Conservation (phyloP, 1,140 invertebrate species). For the Bombyx mandarina region DNA sequence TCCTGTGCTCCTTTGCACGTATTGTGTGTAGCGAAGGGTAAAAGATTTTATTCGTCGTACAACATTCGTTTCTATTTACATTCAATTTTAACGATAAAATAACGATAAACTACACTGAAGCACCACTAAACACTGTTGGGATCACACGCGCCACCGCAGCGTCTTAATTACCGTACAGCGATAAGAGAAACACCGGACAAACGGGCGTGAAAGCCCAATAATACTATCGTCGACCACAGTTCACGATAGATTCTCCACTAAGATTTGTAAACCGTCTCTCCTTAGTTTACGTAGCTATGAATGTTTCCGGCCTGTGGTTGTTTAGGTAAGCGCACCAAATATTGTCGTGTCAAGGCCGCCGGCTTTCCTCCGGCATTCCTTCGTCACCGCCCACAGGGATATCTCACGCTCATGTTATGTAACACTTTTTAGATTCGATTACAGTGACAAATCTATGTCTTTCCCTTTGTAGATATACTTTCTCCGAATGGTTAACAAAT, state of each 20-base stretch:
- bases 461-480: no score
- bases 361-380: constrained; percentile 66
- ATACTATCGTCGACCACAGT: constrained; percentile 41
- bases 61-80: constrained; percentile 5
- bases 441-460: constrained; percentile 29
- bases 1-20: constrained; percentile 11
- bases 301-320: constrained; percentile 24
- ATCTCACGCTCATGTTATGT: constrained; percentile 63
- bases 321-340: constrained; percentile 57
- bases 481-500: no score
- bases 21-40: no score
- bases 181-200: constrained; percentile 44
- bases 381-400: constrained; percentile 63
- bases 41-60: no score
- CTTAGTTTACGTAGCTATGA: neutral
- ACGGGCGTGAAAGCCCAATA: constrained; percentile 55
- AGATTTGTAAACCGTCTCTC: no score
- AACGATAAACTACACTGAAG: constrained; percentile 7
- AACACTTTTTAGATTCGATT: constrained; percentile 52
- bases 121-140: constrained; percentile 12
- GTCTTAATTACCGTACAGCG: constrained; percentile 47
- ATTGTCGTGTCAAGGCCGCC: constrained; percentile 65
- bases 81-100: constrained; percentile 7
- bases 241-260: constrained; percentile 7
- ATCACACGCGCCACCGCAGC: constrained; percentile 25